Percentiles rank a stretch among this genome's conserved stretches.
phyloP scores from a whole-genome alignment of 2,113 vertebrate genomes.

The Brienomyrus brachyistius region DNA sequence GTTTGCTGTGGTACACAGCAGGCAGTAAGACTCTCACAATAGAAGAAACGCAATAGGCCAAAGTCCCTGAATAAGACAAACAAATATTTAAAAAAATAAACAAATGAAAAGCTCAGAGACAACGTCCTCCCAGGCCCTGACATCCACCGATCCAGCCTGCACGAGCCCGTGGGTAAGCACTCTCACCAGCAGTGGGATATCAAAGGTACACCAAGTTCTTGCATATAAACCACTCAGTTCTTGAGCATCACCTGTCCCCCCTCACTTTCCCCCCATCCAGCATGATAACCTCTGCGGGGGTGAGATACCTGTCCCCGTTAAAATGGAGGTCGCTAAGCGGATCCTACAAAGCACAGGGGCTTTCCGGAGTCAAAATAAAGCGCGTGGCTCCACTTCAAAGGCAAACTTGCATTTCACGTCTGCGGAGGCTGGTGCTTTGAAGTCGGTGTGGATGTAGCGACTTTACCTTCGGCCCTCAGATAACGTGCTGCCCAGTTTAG shows the following conservation, averaged over 20 bases:
- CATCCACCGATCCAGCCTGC: background rate
- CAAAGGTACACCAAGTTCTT: background rate
- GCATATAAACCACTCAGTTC: background rate
- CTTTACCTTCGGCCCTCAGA: background rate
- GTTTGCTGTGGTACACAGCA: background rate
- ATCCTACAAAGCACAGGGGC: background rate
- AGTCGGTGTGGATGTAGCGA: background rate
- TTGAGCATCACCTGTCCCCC: background rate
- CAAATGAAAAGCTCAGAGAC: background rate
- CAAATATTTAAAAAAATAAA: background rate
- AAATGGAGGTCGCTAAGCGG: background rate
- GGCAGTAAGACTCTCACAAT: background rate
- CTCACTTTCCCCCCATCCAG: background rate
- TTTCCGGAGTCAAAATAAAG: background rate
- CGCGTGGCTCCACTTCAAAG: conserved; percentile 2
- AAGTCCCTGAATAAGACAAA: background rate
- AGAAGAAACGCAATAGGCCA: background rate
- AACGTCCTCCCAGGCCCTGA: background rate
- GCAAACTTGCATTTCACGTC: background rate
- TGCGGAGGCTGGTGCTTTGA: background rate
- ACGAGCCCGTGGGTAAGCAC: background rate
- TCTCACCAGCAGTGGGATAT: background rate
- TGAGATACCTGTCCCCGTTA: background rate
- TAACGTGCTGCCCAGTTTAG: background rate
- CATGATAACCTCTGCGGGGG: background rate